Percentiles rank a stretch among this genome's conserved stretches.
Conservation (phyloP, 2,888 invertebrate species). For the Trissoscelio sp. region DNA sequence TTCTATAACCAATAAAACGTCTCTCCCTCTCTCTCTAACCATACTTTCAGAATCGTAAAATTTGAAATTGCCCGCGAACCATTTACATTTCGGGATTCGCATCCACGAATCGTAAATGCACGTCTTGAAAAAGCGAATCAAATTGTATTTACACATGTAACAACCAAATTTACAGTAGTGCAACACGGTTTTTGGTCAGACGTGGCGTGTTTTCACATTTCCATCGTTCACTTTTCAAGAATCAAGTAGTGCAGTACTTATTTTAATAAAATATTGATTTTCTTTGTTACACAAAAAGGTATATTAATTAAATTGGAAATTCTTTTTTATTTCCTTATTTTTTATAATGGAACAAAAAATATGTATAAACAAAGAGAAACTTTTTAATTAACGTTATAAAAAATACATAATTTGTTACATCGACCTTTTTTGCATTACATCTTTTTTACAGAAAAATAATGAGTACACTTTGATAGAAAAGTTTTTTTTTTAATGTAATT, state of each 20-base stretch:
- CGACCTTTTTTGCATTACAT: not conserved
- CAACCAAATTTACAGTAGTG: conserved; percentile 19
- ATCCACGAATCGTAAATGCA: conserved; percentile 30
- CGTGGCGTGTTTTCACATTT: not conserved
- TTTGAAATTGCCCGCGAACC: conserved; percentile 64
- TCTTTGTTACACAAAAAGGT: too few relatives aligned
- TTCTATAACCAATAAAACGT: conserved; percentile 68
- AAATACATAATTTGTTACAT: not conserved
- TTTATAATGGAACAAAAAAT: not conserved
- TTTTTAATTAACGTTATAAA: not conserved
- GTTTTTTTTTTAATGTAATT: too few relatives aligned
- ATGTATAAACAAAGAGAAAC: not conserved
- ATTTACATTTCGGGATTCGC: conserved; percentile 62
- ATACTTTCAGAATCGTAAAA: conserved; percentile 65
- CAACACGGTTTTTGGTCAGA: conserved; percentile 8
- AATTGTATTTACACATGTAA: conserved; percentile 51
- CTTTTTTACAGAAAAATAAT: not conserved
- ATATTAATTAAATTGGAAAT: too few relatives aligned
- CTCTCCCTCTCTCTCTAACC: conserved; percentile 29
- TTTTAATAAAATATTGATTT: not conserved
- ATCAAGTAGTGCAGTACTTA: not conserved
- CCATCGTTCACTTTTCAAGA: not conserved
- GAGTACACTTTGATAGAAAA: not conserved
- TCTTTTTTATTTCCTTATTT: not conserved
- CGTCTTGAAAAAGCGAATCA: conserved; percentile 38